A percentile compares a stretch with the other conserved stretches of the same genome.
phyloP scores from a whole-genome alignment of 1,140 invertebrate genomes.

The Artemia franciscana region DNA sequence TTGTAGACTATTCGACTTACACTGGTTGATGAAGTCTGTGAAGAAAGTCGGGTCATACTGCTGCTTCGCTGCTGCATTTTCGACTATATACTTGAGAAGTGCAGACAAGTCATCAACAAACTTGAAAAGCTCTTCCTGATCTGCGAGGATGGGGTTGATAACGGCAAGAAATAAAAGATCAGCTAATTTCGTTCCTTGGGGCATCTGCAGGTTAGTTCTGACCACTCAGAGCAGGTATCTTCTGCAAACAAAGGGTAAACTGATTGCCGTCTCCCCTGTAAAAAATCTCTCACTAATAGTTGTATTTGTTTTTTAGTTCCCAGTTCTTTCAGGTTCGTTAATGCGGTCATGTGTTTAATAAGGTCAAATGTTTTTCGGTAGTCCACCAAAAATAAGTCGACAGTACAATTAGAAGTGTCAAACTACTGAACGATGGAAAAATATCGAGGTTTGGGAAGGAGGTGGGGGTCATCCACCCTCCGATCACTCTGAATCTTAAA shows the following conservation, averaged over 20 bases:
- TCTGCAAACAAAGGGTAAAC: neutral
- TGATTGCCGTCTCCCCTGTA: neutral
- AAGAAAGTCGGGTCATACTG: neutral
- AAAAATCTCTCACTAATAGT: neutral
- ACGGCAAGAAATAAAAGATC: neutral
- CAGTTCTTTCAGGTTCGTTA: neutral
- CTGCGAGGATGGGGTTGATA: neutral
- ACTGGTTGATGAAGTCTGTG: neutral
- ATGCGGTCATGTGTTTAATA: neutral
- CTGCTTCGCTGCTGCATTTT: neutral
- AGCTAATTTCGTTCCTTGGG: neutral
- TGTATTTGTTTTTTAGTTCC: neutral
- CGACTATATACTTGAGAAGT: neutral
- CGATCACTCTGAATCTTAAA: too few relatives aligned
- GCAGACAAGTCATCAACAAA: neutral
- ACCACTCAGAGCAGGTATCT: neutral
- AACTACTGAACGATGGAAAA: too few relatives aligned
- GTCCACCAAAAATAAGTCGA: too few relatives aligned
- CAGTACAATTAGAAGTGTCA: too few relatives aligned
- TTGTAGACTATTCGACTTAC: neutral
- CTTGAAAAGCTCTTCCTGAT: neutral
- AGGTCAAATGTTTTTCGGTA: too few relatives aligned
- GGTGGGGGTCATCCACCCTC: too few relatives aligned
- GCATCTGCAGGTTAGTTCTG: neutral
- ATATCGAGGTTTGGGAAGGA: too few relatives aligned